Conservation (phyloP, 2,797 vertebrate species). For the Alfaro cultratus region DNA sequence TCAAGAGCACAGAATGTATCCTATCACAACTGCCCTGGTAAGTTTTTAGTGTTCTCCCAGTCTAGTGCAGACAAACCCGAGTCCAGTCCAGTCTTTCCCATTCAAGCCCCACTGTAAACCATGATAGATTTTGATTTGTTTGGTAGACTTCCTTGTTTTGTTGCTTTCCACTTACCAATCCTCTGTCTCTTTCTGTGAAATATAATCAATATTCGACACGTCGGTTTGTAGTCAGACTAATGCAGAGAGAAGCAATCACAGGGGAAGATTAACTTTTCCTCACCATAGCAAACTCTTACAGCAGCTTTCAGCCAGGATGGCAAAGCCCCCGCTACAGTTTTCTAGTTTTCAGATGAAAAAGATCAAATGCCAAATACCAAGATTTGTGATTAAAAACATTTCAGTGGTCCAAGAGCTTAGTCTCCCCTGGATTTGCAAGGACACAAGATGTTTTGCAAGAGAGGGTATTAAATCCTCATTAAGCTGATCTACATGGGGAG, state of each 20-base stretch:
- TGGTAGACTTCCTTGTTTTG: slow-evolving; percentile 42
- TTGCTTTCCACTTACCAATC: slow-evolving; percentile 52
- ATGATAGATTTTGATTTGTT: slow-evolving; percentile 51
- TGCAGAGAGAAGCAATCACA: slow-evolving; percentile 35
- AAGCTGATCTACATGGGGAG: slow-evolving; percentile 69
- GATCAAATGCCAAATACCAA: slow-evolving; percentile 58
- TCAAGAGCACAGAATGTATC: slow-evolving; percentile 81
- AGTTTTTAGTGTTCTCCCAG: slow-evolving; percentile 76
- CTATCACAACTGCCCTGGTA: slow-evolving; percentile 81
- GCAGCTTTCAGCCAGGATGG: slow-evolving; percentile 22
- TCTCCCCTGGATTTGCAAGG: slow-evolving; percentile 62
- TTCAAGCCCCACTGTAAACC: slow-evolving; percentile 58
- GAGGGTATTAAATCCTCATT: slow-evolving; percentile 71
- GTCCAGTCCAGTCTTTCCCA: slow-evolving; percentile 65
- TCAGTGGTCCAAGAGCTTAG: slow-evolving; percentile 65
- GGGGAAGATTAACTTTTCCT: slow-evolving; percentile 53
- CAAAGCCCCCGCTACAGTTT: slow-evolving; percentile 38
- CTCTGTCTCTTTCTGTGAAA: slow-evolving; percentile 44
- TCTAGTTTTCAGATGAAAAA: slow-evolving; percentile 40
- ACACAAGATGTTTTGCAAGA: slow-evolving; percentile 74
- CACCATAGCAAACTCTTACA: slow-evolving; percentile 29
- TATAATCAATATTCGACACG: slow-evolving; percentile 32
- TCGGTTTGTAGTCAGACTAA: slow-evolving; percentile 43
- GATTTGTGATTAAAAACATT: slow-evolving; percentile 66
- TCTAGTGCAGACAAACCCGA: slow-evolving; percentile 63